Base-by-base conservation (phyloP, 2,113 vertebrate genomes). In the Arothron firmamentum region DNA sequence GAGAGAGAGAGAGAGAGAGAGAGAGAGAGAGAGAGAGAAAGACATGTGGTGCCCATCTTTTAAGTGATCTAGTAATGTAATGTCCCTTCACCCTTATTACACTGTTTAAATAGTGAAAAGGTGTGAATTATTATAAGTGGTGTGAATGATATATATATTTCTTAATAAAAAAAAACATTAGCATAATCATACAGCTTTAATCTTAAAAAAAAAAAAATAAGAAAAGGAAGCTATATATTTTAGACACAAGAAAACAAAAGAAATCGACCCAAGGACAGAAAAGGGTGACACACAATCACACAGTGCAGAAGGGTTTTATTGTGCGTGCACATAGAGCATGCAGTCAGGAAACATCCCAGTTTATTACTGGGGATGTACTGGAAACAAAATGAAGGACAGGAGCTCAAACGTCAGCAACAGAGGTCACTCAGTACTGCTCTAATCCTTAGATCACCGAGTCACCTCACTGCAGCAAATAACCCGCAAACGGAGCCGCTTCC, bases 351-450 rank as follows among this genome's bases (percentile, higher is more conserved):
- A 75, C 72, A 71, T 72, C 79, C 62, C 47, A 16, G 54, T 31
- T 64, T 65, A 67, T 71, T 49, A 73, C 9, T 52, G 41, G 71
- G 79, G 65, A 77, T 46, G 59, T 63, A 70, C 34, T 19, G 45
- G 77, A 52, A 47, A 83, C 73, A 75, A 59, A 74, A 72, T 46
- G 60, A 69, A 80, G 55, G 74, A 69, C 67, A 72, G 73, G 49
- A 79, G 86, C 86, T 88, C 81, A 88, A 87, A 87, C 82, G 65
- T 77, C 85, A 80, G 77, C 81, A 79, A 82, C 73, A 84, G 63
- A 86, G 62, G 69, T 74, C 72, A 86, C 68, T 80, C 48, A 46
- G 13, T 76, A 84, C 86, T 81, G 80, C 80, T 87, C 85, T 87
- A 77, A 82, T 88, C 83, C 85, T 83, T 82, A 59, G 15, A 18